Evolutionary conservation across 2,888 invertebrate species (phyloP).

Genomic region (Mythimna pallens): DNA sequence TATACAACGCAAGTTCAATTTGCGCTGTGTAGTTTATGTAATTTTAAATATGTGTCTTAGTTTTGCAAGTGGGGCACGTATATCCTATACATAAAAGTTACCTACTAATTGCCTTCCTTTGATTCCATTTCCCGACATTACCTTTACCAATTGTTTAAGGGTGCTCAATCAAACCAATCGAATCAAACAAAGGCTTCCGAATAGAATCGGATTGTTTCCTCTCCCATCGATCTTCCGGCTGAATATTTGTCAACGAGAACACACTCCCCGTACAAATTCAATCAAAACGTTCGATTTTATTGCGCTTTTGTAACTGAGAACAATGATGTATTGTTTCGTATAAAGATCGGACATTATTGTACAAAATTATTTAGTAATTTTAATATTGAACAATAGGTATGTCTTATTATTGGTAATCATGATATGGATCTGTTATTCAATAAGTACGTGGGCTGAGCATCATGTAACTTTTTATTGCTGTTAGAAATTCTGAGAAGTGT

Average conservation of each 20-base stretch:
- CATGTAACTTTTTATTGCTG: constrained; percentile 44
- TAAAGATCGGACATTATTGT: constrained; percentile 71
- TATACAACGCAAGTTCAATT: too few species aligned
- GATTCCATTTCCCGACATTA: constrained; percentile 30
- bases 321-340: constrained; percentile 83
- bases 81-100: too few species aligned
- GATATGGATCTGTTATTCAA: constrained; percentile 74
- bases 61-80: too few species aligned
- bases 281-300: constrained; percentile 75
- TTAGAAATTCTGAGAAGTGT: constrained; percentile 34
- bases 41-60: too few species aligned
- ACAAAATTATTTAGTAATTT: constrained; percentile 76
- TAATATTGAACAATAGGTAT: constrained; percentile 70
- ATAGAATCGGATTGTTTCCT: constrained; percentile 65
- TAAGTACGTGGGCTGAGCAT: constrained; percentile 56
- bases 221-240: constrained; percentile 71
- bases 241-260: constrained; percentile 80
- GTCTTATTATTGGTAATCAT: constrained; percentile 70
- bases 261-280: constrained; percentile 67
- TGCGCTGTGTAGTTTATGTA: too few species aligned
- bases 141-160: constrained; percentile 40
- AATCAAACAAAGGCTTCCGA: constrained; percentile 62
- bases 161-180: constrained; percentile 65
- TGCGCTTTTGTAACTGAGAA: constrained; percentile 80
- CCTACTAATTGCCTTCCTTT: constrained; percentile 26